phyloP scores from a whole-genome alignment of 2,113 vertebrate genomes.

The Muscicapa adusta region DNA sequence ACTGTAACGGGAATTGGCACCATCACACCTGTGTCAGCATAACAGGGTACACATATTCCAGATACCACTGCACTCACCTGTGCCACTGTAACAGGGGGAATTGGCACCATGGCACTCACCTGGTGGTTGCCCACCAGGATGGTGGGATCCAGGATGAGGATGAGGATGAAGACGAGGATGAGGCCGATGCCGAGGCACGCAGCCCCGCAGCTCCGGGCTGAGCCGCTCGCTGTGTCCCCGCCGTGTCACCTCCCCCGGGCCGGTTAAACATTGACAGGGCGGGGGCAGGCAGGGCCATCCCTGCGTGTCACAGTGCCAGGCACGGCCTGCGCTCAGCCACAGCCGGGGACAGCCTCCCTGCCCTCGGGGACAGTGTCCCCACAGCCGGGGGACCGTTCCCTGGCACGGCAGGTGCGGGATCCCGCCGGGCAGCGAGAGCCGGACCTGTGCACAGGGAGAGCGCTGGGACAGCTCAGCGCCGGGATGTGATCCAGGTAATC shows the following conservation, averaged over 20 bases:
- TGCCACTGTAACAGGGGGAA: background rate
- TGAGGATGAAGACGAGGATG: no score
- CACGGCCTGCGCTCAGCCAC: background rate
- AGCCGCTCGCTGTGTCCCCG: background rate
- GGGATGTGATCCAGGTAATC: constrained; percentile 15
- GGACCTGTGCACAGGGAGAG: background rate
- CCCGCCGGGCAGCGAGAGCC: rapidly evolving
- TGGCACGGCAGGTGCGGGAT: rapidly evolving
- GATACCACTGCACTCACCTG: background rate
- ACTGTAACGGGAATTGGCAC: rapidly evolving
- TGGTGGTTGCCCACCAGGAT: rapidly evolving
- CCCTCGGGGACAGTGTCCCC: background rate
- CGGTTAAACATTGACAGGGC: constrained; percentile 45
- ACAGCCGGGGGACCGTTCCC: rapidly evolving
- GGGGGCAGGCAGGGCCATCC: background rate
- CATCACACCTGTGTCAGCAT: background rate
- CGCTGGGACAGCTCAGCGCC: rapidly evolving
- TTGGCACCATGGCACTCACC: background rate
- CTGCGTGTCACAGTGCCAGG: background rate
- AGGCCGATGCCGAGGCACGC: no score
- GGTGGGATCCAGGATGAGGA: no score
- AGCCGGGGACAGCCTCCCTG: background rate
- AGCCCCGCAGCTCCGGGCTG: background rate
- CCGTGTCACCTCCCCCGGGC: background rate
- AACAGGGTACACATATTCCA: background rate